Conservation (phyloP, 2,888 invertebrate species). For the Cancer borealis region DNA sequence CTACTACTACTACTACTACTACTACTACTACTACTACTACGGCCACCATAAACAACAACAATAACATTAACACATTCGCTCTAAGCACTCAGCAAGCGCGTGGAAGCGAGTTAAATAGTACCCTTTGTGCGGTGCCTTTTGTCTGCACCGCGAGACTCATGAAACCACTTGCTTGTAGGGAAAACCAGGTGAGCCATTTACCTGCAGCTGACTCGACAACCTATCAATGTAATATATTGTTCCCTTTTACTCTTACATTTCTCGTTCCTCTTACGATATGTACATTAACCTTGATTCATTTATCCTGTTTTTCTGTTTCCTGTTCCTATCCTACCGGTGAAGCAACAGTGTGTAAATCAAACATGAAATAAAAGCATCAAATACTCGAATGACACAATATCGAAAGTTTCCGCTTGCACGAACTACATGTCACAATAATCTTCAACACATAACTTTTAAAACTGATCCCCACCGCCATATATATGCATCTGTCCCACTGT, state of each 20-base stretch:
- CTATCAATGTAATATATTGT: neutral
- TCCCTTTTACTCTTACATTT: neutral
- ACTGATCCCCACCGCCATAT: neutral
- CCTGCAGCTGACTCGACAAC: neutral
- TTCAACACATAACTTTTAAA: constrained; percentile 2
- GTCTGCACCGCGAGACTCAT: no score
- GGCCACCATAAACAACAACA: no score
- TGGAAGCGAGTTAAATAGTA: no score
- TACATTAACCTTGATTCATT: neutral
- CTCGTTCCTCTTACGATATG: neutral
- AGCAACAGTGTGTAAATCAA: neutral
- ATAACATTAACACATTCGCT: no score
- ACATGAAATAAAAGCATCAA: constrained; percentile 11
- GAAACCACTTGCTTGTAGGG: no score
- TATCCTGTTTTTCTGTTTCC: neutral
- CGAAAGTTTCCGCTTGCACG: neutral
- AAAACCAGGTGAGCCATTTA: no score
- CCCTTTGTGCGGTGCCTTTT: no score
- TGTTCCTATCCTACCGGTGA: neutral
- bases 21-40: no score
- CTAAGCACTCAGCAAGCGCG: no score
- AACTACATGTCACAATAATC: neutral
- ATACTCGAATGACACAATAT: neutral
- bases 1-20: no score
- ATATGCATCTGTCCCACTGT: neutral